Percentiles rank a stretch among this genome's conserved stretches.
Conservation (phyloP, 23 tunicate species). For the Clavelina lepadiformis region DNA sequence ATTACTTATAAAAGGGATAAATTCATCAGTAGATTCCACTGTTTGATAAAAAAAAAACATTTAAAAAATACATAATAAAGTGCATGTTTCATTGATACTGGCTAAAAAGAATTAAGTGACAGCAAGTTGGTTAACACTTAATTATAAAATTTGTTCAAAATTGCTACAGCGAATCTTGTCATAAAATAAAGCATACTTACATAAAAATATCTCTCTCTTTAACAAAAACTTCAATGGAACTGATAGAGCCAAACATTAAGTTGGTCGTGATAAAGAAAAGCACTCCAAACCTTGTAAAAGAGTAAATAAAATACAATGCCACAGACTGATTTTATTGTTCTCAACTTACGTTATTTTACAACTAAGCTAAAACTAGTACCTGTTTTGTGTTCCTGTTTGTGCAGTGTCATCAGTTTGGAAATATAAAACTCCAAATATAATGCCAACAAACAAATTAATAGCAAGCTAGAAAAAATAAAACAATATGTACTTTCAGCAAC, state of each 20-base stretch:
- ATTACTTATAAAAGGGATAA: too few species aligned
- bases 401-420: slow-evolving; percentile 61
- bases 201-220: slow-evolving; percentile 81
- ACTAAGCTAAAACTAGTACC: slow-evolving; percentile 17
- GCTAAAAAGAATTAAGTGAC: neutral
- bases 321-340: neutral
- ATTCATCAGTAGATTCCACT: too few species aligned
- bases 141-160: neutral
- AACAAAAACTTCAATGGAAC: slow-evolving; percentile 79
- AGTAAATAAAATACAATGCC: neutral
- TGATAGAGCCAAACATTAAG: slow-evolving; percentile 75
- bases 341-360: neutral
- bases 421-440: slow-evolving; percentile 81
- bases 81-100: neutral
- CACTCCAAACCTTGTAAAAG: slow-evolving; percentile 67
- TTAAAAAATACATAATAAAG: too few species aligned
- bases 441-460: slow-evolving; percentile 57
- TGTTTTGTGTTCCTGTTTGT: slow-evolving; percentile 77
- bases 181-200: slow-evolving; percentile 32
- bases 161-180: neutral
- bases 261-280: slow-evolving; percentile 90
- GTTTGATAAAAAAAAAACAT: too few species aligned
- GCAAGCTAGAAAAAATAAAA: slow-evolving; percentile 28
- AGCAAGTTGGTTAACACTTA: neutral
- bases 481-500: neutral